These are phyloP conservation scores for Anhinga rufa DNA, from an alignment of 2,113 vertebrate genomes.

Conservation along the genomic window DNA sequence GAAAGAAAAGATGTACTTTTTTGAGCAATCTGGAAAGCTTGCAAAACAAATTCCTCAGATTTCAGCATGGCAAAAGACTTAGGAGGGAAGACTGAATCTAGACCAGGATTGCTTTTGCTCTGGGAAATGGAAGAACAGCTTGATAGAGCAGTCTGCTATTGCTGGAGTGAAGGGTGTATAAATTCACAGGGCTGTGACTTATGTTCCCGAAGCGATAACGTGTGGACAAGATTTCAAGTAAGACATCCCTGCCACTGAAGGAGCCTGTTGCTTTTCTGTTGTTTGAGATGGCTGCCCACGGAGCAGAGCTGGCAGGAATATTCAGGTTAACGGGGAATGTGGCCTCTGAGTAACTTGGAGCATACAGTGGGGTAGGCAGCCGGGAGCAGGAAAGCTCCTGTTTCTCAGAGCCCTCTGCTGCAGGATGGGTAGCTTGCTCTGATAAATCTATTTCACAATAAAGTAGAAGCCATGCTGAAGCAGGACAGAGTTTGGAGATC, in stretches of 20 bases:
- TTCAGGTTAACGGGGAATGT: neutral
- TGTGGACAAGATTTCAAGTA: neutral
- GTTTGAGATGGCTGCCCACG: neutral
- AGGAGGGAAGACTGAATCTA: neutral
- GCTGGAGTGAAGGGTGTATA: neutral
- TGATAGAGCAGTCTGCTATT: neutral
- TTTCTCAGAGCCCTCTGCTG: neutral
- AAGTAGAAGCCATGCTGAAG: neutral
- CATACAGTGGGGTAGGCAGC: neutral
- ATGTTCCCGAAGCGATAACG: accelerated
- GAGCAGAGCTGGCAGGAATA: neutral
- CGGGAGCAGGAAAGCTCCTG: neutral
- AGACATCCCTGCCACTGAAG: neutral
- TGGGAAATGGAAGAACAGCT: neutral
- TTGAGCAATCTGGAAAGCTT: neutral
- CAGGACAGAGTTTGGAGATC: neutral
- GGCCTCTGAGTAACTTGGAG: neutral
- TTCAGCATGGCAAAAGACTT: neutral
- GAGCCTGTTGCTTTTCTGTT: neutral
- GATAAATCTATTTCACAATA: accelerated
- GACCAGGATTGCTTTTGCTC: neutral
- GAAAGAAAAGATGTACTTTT: neutral
- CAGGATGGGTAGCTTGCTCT: neutral
- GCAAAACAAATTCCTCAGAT: conserved; percentile 16
- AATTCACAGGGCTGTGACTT: neutral